Base-by-base conservation (phyloP, 1,140 invertebrate genomes). In the Aphidius gifuensis region DNA sequence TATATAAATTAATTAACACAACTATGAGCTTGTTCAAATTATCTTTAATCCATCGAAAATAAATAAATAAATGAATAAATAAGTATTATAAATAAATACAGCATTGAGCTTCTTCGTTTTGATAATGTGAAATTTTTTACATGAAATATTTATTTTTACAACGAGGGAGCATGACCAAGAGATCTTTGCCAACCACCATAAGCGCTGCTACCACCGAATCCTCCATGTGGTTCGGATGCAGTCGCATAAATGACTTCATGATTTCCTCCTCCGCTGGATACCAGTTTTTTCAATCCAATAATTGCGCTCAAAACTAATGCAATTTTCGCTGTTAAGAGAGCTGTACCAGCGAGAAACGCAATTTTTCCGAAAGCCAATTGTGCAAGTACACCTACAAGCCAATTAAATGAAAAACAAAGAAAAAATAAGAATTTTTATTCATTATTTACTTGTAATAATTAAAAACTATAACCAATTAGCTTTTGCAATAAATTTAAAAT, bases 291-390 rank as follows among this genome's bases (percentile, higher is more conserved):
- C 69, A 88, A 67, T 59, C 85, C 84, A 64, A 85, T 83, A 68
- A 89, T 82, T 4, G 84, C 80, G 4, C 87, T 86, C n/a, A 89
- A 71, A 49, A 88, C 77, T 8, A 89, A 71, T 1, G 87, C 87
- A 46, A 90, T 83, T 72, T 90, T 90, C 1, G 87, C 85, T 32
- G 88, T 83, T 6, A 90, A 76, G 43, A 90, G 76, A 8, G 88
- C 88, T 3, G 86, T 85, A 23, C 87, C 87, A 11, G 87, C 86
- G 44, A 88, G 74, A 54, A 89, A 82, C 7, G 86, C 86, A 45
- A 89, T 83, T 76, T 87, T 89, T 6, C 86, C 87, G 64, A 88
- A 84, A 49, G 86, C 85, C 74, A 88, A 72, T 75, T 89, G 86
- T 2, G 84, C 83, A 75, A 89, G 77, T 74, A 88, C 85, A 53